These are phyloP conservation scores for Acronicta leporina DNA, from an alignment of 2,888 invertebrate species.

Conservation along the genomic window DNA sequence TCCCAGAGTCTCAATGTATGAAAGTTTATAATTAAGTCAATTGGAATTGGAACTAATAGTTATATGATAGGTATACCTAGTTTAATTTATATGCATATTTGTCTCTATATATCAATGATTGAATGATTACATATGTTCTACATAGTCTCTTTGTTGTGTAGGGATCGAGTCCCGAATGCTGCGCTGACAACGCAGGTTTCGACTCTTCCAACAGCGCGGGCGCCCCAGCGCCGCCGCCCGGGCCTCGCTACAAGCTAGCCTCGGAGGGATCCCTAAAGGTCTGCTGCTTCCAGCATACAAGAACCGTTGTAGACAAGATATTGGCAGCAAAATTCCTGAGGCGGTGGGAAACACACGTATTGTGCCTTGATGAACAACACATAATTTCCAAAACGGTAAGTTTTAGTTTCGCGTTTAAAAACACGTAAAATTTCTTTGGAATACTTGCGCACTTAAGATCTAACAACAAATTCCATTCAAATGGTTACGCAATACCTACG, in stretches of 20 bases:
- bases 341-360: conserved; percentile 93
- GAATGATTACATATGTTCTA: no score
- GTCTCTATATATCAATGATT: neutral
- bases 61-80: no score
- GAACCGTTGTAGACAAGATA: conserved; percentile 94
- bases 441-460: conserved; percentile 8
- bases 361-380: conserved; percentile 91
- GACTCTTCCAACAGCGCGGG: conserved; percentile 73
- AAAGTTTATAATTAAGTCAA: no score
- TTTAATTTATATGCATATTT: no score
- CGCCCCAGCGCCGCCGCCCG: conserved; percentile 82
- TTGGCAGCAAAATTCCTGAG: conserved; percentile 93
- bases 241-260: conserved; percentile 91
- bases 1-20: no score
- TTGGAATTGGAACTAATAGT: no score
- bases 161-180: conserved; percentile 88
- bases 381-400: conserved; percentile 93
- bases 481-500: conserved; percentile 20
- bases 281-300: conserved; percentile 93
- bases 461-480: conserved; percentile 17
- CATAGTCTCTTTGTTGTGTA: conserved; percentile 66
- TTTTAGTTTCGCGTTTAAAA: conserved; percentile 31
- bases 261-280: conserved; percentile 92
- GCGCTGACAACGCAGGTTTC: conserved; percentile 79
- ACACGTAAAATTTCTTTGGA: conserved; percentile 9